Conservation (phyloP, 1,140 invertebrate genomes). For the Globodera rostochiensis region DNA sequence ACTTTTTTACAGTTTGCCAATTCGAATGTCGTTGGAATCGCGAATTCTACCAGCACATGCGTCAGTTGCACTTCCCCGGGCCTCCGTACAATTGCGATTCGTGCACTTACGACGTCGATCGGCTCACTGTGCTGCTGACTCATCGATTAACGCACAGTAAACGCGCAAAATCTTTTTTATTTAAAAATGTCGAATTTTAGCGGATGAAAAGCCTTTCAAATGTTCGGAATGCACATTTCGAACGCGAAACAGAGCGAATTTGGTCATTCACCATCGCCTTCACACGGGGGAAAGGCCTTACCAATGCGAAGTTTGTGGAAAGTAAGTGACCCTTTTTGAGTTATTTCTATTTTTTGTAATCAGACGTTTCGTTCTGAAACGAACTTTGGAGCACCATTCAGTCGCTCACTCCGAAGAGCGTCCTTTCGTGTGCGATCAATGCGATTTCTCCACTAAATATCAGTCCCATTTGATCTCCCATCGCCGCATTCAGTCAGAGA, state of each 20-base stretch:
- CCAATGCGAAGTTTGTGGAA: slow-evolving; percentile 69
- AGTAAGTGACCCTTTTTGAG: slow-evolving; percentile 70
- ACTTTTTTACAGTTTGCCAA: slow-evolving; percentile 67
- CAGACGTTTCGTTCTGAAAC: slow-evolving; percentile 14
- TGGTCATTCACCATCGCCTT: slow-evolving; percentile 67
- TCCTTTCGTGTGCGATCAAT: slow-evolving; percentile 70
- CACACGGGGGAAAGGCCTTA: slow-evolving; percentile 67
- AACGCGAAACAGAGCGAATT: slow-evolving; percentile 68
- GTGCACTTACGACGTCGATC: slow-evolving; percentile 67
- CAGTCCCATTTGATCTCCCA: slow-evolving; percentile 74
- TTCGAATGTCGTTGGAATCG: slow-evolving; percentile 74
- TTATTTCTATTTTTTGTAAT: slow-evolving; percentile 49
- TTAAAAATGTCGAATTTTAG: slow-evolving; percentile 43
- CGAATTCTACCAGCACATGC: slow-evolving; percentile 74
- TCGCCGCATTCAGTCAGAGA: slow-evolving; percentile 70
- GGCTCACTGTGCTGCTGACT: slow-evolving; percentile 70
- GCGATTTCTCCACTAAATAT: slow-evolving; percentile 75
- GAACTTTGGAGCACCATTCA: slow-evolving; percentile 18
- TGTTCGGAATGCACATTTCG: slow-evolving; percentile 68
- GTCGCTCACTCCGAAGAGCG: slow-evolving; percentile 29
- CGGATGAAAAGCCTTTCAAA: slow-evolving; percentile 69
- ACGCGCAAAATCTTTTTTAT: slow-evolving; percentile 5
- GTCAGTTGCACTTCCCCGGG: slow-evolving; percentile 51
- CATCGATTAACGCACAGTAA: slow-evolving; percentile 70
- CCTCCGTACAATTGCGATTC: slow-evolving; percentile 17